phyloP scores from a whole-genome alignment of 1,140 invertebrate genomes.

The Cydia strobilella region DNA sequence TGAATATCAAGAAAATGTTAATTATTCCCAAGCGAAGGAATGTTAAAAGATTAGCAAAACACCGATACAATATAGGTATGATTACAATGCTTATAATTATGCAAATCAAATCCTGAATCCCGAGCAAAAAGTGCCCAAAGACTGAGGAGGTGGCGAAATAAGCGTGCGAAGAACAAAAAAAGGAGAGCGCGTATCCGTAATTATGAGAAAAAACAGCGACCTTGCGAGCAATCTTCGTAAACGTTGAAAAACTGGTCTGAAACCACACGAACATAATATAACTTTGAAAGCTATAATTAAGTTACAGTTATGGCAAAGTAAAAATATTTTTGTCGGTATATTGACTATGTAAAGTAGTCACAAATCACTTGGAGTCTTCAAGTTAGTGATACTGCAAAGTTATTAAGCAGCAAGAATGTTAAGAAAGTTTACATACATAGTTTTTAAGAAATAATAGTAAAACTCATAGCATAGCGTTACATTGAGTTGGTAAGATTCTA shows the following conservation, averaged over 20 bases:
- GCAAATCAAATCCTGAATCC: slow-evolving; percentile 3
- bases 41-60: neutral
- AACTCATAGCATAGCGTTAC: no score
- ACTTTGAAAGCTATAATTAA: slow-evolving; percentile 26
- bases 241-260: slow-evolving; percentile 25
- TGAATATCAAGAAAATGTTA: no score
- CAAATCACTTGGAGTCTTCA: no score
- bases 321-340: neutral
- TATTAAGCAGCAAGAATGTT: no score
- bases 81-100: slow-evolving; percentile 5
- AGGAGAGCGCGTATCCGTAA: neutral
- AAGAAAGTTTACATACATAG: no score
- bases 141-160: slow-evolving; percentile 4
- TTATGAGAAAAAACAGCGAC: slow-evolving; percentile 14
- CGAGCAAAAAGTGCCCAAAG: neutral
- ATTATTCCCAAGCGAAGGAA: neutral
- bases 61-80: neutral
- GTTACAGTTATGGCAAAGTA: slow-evolving; percentile 3
- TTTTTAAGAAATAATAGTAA: no score
- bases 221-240: slow-evolving; percentile 9
- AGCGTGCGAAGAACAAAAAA: neutral
- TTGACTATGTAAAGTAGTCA: neutral
- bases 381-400: no score
- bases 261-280: slow-evolving; percentile 20
- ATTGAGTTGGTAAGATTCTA: no score